Percentiles rank a stretch among this genome's conserved stretches.
These are phyloP conservation scores for Centruroides sculpturatus DNA, from an alignment of 1,140 invertebrate species.

Conservation along the genomic window DNA sequence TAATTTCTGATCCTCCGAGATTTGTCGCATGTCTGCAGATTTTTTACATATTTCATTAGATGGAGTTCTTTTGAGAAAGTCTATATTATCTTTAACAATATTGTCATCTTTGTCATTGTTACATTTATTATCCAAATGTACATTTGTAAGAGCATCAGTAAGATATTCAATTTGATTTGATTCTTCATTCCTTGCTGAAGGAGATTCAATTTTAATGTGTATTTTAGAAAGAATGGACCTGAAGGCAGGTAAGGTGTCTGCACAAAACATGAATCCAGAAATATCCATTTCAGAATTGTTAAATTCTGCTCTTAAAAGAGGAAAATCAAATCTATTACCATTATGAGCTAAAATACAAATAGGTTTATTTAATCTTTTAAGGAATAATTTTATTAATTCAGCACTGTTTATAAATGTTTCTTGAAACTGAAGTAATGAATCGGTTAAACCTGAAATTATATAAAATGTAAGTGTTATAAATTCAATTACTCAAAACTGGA, in stretches of 20 bases:
- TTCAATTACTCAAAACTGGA: too few relatives aligned
- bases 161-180: neutral
- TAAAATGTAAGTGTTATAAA: too few relatives aligned
- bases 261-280: conserved; percentile 4
- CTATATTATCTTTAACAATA: too few relatives aligned
- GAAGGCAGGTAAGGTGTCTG: conserved; percentile 18
- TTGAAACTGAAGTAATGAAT: conserved; percentile 43
- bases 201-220: neutral
- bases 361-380: conserved; percentile 43
- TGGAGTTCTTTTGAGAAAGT: neutral
- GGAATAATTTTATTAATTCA: conserved; percentile 41
- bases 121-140: neutral
- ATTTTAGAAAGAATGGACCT: conserved; percentile 1
- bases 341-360: conserved; percentile 67
- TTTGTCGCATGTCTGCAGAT: neutral
- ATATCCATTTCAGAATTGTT: conserved; percentile 10
- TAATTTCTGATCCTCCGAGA: neutral
- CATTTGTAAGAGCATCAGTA: too few relatives aligned
- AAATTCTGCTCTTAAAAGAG: conserved; percentile 47
- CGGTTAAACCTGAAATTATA: conserved; percentile 31
- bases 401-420: conserved; percentile 40
- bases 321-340: conserved; percentile 61
- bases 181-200: neutral
- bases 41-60: neutral
- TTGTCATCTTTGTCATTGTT: neutral